A percentile compares a stretch with the other conserved stretches of the same genome.
These are phyloP conservation scores for Leguminivora glycinivorella DNA, from an alignment of 1,140 invertebrate genomes.

Conservation along the genomic window DNA sequence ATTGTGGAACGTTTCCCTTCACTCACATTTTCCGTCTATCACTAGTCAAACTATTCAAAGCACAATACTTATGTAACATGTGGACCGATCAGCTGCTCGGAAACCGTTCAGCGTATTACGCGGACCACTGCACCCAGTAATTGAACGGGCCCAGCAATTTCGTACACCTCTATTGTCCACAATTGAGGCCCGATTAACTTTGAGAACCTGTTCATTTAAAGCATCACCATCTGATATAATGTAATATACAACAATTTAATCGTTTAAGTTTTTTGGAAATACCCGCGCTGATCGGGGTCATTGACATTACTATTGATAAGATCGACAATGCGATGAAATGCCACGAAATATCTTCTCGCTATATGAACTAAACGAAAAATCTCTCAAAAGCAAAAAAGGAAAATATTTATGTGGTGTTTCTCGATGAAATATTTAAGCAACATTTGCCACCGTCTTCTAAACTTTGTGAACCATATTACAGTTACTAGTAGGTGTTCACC, in stretches of 20 bases:
- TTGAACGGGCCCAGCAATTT: conserved; percentile 50
- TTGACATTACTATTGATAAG: background rate
- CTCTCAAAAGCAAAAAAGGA: too few relatives aligned
- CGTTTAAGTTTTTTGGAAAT: conserved; percentile 10
- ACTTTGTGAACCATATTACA: too few relatives aligned
- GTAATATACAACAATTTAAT: conserved; percentile 31
- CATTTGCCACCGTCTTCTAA: too few relatives aligned
- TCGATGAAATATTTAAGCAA: too few relatives aligned
- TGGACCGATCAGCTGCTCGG: conserved; percentile 27
- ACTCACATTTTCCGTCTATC: too few relatives aligned
- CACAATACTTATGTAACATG: background rate
- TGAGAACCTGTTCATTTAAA: conserved; percentile 44
- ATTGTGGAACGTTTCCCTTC: too few relatives aligned
- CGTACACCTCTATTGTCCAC: conserved; percentile 43
- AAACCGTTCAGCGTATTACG: conserved; percentile 53
- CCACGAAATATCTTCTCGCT: too few relatives aligned
- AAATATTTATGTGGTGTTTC: too few relatives aligned
- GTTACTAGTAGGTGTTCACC: too few relatives aligned
- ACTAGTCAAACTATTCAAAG: background rate
- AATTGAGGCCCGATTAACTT: conserved; percentile 28
- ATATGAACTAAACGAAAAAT: too few relatives aligned
- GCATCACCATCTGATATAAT: conserved; percentile 36
- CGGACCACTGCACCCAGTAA: conserved; percentile 57
- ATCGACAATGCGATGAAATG: conserved; percentile 4
- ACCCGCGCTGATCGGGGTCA: background rate